Evolutionary conservation across 2,888 invertebrate species (phyloP), one percentile per base, ranked within the genome.

Genomic region (Diplazon laetatorius): DNA sequence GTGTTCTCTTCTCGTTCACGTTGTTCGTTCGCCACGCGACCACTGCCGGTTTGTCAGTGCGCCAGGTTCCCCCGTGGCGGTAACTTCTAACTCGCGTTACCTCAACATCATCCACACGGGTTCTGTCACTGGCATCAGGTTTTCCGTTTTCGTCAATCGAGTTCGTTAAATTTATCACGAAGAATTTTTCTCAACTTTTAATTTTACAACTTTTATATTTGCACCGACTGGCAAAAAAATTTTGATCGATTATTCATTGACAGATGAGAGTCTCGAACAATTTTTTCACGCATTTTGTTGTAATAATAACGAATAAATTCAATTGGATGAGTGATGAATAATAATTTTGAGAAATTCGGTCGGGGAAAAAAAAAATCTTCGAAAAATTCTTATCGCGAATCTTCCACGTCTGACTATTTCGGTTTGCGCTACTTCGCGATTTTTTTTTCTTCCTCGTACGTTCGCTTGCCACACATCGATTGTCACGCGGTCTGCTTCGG

Each of bases 11-110:
- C 62, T 77, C 79, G 80, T 84, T 82, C 76, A 77, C 81, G 82
- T 84, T 85, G 85, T 84, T 85, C 82, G 85, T 85, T 85, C 83
- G 82, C 84, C 85, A 85, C 84, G 85, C 85, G 85, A 85, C 84
- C 83, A 81, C 79, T 78, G 83, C 80, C 82, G 84, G 85, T 85
- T 84, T 82, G 86, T 82, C 85, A 86, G 87, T 85, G 79, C 78
- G 83, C 81, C 82, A 85, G 83, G 82, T 83, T 86, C 83, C 83
- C 82, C 77, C 86, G 83, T 68, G 85, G 86, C 81, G 82, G 81
- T 75, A 83, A 80, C 80, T 83, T 74, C 82, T 81, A 59, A 68
- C 59, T 60, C 69, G 77, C 66, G 76, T 48, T 37, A 70, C 57
- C 62, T 60, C 62, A 62, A 46, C 65, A 50, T 44, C 18, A 63